These are phyloP conservation scores for Anthonomus grandis DNA, from an alignment of 1,140 invertebrate genomes.

Conservation along the genomic window DNA sequence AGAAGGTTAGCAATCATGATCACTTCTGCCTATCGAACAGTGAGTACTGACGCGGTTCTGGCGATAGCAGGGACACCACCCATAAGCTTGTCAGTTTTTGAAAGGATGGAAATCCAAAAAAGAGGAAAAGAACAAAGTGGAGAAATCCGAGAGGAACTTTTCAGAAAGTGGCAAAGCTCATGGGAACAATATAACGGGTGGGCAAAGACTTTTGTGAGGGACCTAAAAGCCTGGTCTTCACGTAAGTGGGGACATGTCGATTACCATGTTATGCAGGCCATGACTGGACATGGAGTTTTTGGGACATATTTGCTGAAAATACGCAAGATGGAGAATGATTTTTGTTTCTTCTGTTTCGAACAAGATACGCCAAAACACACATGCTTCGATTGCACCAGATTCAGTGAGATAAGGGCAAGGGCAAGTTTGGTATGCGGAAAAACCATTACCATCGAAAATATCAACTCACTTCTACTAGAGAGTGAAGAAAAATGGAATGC, in stretches of 20 bases:
- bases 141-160: not conserved
- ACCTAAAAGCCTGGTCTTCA: not conserved
- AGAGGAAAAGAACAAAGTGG: not conserved
- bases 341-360: too few species aligned
- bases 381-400: too few species aligned
- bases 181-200: not conserved
- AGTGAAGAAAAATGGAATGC: too few species aligned
- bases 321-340: too few species aligned
- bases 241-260: not conserved
- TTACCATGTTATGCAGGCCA: constrained; percentile 10
- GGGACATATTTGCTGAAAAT: constrained; percentile 7
- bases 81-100: not conserved
- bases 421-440: too few species aligned
- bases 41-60: not conserved
- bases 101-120: not conserved
- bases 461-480: too few species aligned
- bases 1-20: not conserved
- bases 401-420: too few species aligned
- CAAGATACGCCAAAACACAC: too few species aligned
- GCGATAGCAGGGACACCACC: not conserved
- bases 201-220: not conserved
- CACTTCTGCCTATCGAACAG: not conserved
- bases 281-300: constrained; percentile 15
- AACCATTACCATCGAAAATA: too few species aligned
- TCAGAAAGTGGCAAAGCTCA: not conserved